Conservation (phyloP, 2,113 vertebrate genomes). For the Oreochromis spilurus region DNA sequence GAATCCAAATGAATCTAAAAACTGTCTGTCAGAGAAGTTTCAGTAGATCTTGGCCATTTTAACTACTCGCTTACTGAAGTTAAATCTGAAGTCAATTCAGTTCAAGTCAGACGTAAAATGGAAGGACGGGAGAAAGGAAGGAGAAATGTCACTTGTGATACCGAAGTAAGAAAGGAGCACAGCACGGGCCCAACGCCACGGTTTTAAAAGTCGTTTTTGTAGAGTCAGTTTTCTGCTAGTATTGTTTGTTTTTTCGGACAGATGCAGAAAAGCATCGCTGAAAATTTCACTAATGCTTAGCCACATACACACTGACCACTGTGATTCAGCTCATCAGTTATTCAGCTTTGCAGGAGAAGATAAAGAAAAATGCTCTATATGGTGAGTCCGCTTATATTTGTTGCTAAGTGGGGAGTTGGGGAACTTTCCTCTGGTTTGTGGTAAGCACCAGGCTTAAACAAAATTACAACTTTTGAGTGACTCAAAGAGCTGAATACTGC, state of each 20-base stretch:
- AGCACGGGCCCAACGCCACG: not conserved
- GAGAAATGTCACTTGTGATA: not conserved
- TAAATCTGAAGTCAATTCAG: not conserved
- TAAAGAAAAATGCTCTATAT: not conserved
- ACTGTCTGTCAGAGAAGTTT: not conserved
- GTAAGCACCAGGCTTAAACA: conserved; percentile 30
- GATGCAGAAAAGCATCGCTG: not conserved
- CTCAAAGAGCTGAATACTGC: conserved; percentile 47
- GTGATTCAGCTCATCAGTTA: not conserved
- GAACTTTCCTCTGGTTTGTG: conserved; percentile 34
- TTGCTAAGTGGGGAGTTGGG: not conserved
- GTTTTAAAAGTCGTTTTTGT: not conserved
- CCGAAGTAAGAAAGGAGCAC: not conserved
- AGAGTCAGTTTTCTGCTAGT: not conserved
- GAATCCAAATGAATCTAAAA: conserved; percentile 6
- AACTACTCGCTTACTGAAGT: not conserved
- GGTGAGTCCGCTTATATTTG: not conserved
- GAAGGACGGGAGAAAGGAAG: not conserved
- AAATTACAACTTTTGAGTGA: conserved; percentile 56
- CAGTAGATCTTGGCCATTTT: not conserved
- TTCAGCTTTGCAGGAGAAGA: not conserved
- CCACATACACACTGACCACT: not conserved
- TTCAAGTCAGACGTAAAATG: not conserved
- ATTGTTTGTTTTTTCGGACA: not conserved
- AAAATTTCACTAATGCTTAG: not conserved